These are phyloP conservation scores for Leptinotarsa rubiginosa DNA, from an alignment of 2,888 invertebrate species.

Conservation along the genomic window DNA sequence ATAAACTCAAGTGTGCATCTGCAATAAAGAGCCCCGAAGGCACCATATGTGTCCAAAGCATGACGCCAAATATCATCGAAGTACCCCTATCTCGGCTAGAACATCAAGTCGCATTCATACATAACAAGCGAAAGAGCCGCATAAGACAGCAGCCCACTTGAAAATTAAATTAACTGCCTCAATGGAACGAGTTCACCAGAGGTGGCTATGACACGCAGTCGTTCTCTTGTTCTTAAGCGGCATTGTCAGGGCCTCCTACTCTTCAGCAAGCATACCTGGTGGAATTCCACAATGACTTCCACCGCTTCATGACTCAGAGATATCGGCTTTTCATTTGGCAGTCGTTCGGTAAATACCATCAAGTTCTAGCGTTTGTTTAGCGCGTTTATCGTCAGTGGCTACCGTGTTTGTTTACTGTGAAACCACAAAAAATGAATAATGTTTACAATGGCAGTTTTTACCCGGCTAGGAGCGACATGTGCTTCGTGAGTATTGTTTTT, in stretches of 20 bases:
- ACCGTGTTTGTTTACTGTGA: constrained; percentile 35
- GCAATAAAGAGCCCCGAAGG: constrained; percentile 23
- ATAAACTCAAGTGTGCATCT: constrained; percentile 15
- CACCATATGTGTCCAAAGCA: constrained; percentile 37
- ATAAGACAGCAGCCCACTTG: constrained; percentile 43
- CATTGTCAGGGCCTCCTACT: constrained; percentile 39
- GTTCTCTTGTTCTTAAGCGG: constrained; percentile 24
- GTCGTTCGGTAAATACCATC: constrained; percentile 31
- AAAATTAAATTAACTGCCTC: constrained; percentile 52
- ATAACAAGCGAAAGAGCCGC: constrained; percentile 36
- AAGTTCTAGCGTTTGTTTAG: constrained; percentile 33
- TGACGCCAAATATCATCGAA: constrained; percentile 37
- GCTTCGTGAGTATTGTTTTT: constrained; percentile 56
- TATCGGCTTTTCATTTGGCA: constrained; percentile 42
- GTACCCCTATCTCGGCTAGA: constrained; percentile 29
- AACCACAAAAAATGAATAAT: constrained; percentile 56
- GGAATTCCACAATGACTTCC: constrained; percentile 41
- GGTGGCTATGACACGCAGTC: constrained; percentile 37
- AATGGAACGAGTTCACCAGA: constrained; percentile 49
- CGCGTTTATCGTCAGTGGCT: constrained; percentile 21
- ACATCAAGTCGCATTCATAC: constrained; percentile 37
- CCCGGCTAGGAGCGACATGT: constrained; percentile 55
- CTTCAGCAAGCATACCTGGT: constrained; percentile 43
- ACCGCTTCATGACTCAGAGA: constrained; percentile 43
- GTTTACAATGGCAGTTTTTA: constrained; percentile 56